Evolutionary conservation across 2,113 vertebrate genomes (phyloP), one percentile per base, ranked within the genome.

Genomic region (Petroica traversi): DNA sequence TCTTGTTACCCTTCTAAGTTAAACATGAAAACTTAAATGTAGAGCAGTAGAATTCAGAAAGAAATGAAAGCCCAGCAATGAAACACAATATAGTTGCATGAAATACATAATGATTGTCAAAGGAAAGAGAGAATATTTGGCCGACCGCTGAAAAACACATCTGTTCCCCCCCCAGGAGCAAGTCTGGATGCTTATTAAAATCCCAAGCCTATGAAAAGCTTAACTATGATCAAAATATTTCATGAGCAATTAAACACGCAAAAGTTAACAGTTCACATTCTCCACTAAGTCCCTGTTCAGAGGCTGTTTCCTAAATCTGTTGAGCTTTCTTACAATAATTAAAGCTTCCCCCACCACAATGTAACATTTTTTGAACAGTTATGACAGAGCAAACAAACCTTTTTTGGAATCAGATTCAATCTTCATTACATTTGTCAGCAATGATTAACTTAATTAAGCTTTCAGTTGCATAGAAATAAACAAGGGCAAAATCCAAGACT

Each of bases 371-470:
- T 66, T 67, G 7, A 93, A 52, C n/a, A 59, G 15, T 55, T 89
- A 29, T 22, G 71, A 69, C 13, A 76, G 20, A 49, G 15, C 0
- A 1, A 96, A 88, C 1, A 0, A 95, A 77, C 12, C 4, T n/a
- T 59, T 80, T 90, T 20, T 55, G 34, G 51, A 85, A 71, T 19
- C 18, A 26, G 25, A 68, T 51, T 91, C 45, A 43, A 43, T 77
- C 43, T 79, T 77, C n/a, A 11, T 79, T 63, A 74, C 0, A 0
- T 69, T 74, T 84, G 17, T 36, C 83, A 87, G 24, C 61, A 75
- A 67, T 36, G 0, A 92, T 87, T 94, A 88, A 90, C n/a, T 85
- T 74, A 77, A 95, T 91, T 87, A 93, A 93, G 48, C 68, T 90
- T 91, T 19, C 2, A 0, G 18, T 61, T 67, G 31, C 55, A 59